phyloP scores from a whole-genome alignment of 1,140 invertebrate genomes.

The Thalassaphorura encarpata region DNA sequence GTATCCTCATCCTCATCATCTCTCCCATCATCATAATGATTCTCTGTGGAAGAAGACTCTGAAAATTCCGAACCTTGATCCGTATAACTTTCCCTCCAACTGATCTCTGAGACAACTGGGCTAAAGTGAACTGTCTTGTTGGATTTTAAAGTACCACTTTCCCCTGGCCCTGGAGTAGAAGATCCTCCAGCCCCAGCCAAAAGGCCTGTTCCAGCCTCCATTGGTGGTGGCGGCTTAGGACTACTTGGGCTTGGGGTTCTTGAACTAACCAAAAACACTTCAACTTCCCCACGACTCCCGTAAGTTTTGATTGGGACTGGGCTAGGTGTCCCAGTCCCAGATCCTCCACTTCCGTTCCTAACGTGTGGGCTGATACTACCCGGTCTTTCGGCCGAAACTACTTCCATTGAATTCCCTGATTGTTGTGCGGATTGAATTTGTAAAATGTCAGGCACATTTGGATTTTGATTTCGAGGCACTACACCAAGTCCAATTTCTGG shows the following conservation, averaged over 20 bases:
- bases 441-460: too few species aligned
- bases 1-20: constrained; percentile 13
- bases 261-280: constrained; percentile 26
- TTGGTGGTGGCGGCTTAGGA: not conserved
- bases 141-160: constrained; percentile 1
- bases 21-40: constrained; percentile 2
- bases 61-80: constrained; percentile 21
- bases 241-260: constrained; percentile 26
- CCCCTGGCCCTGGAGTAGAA: not conserved
- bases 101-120: constrained; percentile 24
- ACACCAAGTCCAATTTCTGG: too few species aligned
- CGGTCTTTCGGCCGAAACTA: too few species aligned
- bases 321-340: not conserved
- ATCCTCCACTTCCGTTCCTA: too few species aligned
- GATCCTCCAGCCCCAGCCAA: not conserved
- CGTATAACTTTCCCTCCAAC: constrained; percentile 31
- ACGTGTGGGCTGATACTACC: too few species aligned
- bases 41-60: constrained; percentile 15
- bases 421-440: too few species aligned
- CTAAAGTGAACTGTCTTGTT: constrained; percentile 5
- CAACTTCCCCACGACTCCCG: constrained; percentile 27
- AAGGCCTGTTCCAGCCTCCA: not conserved
- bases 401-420: too few species aligned
- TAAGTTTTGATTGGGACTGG: constrained; percentile 20
- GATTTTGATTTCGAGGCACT: too few species aligned